These are phyloP conservation scores for Drosophila takahashii DNA, from an alignment of 1,140 invertebrate genomes.

Conservation along the genomic window DNA sequence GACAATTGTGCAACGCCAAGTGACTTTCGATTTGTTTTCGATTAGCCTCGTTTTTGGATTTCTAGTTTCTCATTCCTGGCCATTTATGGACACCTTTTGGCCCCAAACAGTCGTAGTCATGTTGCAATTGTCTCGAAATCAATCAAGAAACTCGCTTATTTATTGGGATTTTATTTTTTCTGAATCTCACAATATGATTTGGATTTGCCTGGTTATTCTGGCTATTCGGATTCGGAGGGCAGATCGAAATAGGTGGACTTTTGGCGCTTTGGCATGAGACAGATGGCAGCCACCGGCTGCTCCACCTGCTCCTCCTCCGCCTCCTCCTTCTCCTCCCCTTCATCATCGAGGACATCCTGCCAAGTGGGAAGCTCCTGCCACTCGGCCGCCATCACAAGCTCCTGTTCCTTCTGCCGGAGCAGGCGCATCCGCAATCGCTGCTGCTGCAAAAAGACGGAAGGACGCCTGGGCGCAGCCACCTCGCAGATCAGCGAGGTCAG, in stretches of 20 bases:
- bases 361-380: background rate
- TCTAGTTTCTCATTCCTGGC: constrained; percentile 34
- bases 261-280: background rate
- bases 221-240: constrained; percentile 4
- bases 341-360: background rate
- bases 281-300: too few species aligned
- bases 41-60: constrained; percentile 27
- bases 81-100: constrained; percentile 31
- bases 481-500: background rate
- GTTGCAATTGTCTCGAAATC: constrained; percentile 6
- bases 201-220: background rate
- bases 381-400: background rate
- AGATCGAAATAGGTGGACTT: constrained; percentile 18
- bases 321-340: background rate
- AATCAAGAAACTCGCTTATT: background rate
- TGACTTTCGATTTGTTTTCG: constrained; percentile 12
- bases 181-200: constrained; percentile 3
- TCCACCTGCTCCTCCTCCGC: too few species aligned
- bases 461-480: background rate
- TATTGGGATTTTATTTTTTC: background rate
- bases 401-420: background rate
- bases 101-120: background rate
- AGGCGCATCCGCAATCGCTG: constrained; percentile 14
- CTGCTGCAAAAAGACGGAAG: background rate
- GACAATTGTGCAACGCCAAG: constrained; percentile 8